phyloP scores from a whole-genome alignment of 2,113 vertebrate species.

The Zosterops lateralis region DNA sequence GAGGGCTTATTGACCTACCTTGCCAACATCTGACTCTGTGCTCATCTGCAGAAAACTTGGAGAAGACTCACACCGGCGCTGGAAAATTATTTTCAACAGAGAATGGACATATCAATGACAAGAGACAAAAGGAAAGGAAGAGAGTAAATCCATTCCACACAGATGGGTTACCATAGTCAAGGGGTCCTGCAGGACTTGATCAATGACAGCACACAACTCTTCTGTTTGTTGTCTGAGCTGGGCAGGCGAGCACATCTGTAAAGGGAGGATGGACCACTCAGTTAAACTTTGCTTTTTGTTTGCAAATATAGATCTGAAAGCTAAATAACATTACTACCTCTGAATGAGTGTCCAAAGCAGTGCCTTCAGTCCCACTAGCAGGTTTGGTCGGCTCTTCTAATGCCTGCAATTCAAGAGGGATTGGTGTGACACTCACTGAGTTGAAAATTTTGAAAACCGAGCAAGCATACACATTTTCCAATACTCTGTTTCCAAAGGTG shows the following conservation, averaged over 20 bases:
- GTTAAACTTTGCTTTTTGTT: not conserved
- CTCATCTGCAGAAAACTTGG: slow-evolving; percentile 69
- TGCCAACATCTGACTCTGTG: slow-evolving; percentile 53
- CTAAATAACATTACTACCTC: slow-evolving; percentile 71
- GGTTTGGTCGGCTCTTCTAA: slow-evolving; percentile 76
- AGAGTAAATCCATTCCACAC: not conserved
- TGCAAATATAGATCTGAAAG: not conserved
- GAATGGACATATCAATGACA: not conserved
- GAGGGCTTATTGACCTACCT: slow-evolving; percentile 74
- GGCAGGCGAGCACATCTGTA: slow-evolving; percentile 88
- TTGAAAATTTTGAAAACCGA: not conserved
- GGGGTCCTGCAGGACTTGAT: slow-evolving; percentile 86
- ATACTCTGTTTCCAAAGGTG: not conserved
- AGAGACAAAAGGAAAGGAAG: not conserved
- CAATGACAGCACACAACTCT: slow-evolving; percentile 90
- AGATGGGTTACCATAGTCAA: slow-evolving; percentile 76
- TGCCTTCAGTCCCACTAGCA: slow-evolving; percentile 24
- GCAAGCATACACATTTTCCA: not conserved
- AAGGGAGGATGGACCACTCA: slow-evolving; percentile 26
- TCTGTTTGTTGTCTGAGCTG: slow-evolving; percentile 89
- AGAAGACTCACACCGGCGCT: slow-evolving; percentile 69
- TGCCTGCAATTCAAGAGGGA: slow-evolving; percentile 71
- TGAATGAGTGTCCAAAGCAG: slow-evolving; percentile 72
- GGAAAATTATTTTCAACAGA: slow-evolving; percentile 30
- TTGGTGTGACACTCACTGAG: not conserved